Base-by-base conservation (phyloP, 2,113 vertebrate genomes). In the Nanorana parkeri region DNA sequence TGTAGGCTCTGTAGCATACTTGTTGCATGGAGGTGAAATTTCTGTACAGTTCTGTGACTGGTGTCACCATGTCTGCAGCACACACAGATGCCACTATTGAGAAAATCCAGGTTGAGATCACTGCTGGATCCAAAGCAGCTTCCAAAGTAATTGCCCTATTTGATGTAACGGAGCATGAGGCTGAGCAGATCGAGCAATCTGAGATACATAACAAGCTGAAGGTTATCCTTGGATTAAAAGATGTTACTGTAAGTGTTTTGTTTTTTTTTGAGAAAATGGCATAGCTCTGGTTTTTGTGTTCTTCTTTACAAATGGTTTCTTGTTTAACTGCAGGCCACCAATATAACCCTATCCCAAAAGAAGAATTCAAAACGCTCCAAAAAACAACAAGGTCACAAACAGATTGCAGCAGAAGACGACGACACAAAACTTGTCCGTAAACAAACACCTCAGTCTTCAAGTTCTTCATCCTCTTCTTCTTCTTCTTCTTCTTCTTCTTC, bases 81-180 rank as follows among this genome's bases (percentile, higher is more conserved):
- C 71, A 69, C 63, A 88, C 90, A 87, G 92, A 85, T 58, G 83
- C 85, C 85, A 83, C 66, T 2, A 79, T 94, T 80, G 92, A 95
- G 80, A 96, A 90, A 90, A 87, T 96, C 23, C 87, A 92, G 71
- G 20, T 95, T 80, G 93, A 96, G 55, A 47, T 95, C 56, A 91
- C 94, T 56, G 64, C 90, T 77, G 93, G 94, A 89, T 84, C 90
- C 76, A 92, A 80, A 83, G 90, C 92, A 84, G 91, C 91, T 82
- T 89, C 92, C 69, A 94, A 90, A 86, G 86, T 94, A 60, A 86
- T 91, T 20, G 85, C 89, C 7, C 84, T 90, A 29, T 89, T 91
- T 36, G 89, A 73, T 0, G 54, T 89, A 0, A 71, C 75, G n/a
- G 47, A 56, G 47, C 17, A 55, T 1, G 82, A 86, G 11, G 67